Evolutionary conservation across 2,888 invertebrate species (phyloP), one percentile per base, ranked within the genome.

Genomic region (Acanthoscelides obtectus): DNA sequence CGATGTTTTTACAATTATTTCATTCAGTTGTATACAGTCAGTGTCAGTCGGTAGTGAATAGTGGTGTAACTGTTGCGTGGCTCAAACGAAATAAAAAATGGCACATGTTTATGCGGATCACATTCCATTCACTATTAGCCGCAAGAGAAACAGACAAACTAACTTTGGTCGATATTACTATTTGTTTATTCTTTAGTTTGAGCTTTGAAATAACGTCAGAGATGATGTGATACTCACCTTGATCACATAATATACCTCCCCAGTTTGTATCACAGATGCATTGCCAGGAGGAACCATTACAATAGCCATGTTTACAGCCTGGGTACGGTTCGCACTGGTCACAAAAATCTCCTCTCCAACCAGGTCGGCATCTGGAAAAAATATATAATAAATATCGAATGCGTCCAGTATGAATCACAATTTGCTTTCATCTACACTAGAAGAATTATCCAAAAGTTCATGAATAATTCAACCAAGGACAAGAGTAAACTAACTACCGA

Each of bases 231-330:
- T 22, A 74, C 79, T 82, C 86, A 92, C 92, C 93, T 91, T 97
- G 97, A 87, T 98, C 98, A 88, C 98, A 98, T 80, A 97, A 92
- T 79, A 98, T 95, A 78, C 98, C 98, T 79, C 98, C 98, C 98
- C 98, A 98, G 85, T 98, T 98, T 81, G 97, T 97, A 85, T 97
- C 93, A 87, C 98, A 98, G 81, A 95, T 95, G 88, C 98, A 99
- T 85, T 97, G 94, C 95, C 96, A 98, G 68, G 96, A 95, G 77
- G 93, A 93, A 76, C 95, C 93, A 83, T 94, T 93, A 89, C 98
- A 99, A 85, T 94, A 95, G 77, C 98, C 98, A 86, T 97, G 96
- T 84, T 95, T 93, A 88, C 98, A 98, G 78, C 97, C 97, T 19
- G 98, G 98, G 88, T 98, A 98, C 19, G 94, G 94, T 84, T 93